These are phyloP conservation scores for Campoplex nolae DNA, from an alignment of 2,888 invertebrate genomes.

Conservation along the genomic window DNA sequence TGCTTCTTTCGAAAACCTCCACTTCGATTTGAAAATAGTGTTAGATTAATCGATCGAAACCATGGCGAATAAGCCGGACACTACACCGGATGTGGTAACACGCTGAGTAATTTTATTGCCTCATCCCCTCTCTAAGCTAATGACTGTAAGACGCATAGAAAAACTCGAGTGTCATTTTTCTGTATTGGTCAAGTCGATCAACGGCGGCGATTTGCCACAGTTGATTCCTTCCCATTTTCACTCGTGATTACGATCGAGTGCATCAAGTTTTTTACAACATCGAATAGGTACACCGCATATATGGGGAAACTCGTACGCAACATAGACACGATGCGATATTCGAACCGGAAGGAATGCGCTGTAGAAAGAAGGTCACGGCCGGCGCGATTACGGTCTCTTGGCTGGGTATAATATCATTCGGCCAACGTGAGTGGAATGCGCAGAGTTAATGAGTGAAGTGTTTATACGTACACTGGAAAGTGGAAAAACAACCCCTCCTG, in stretches of 20 bases:
- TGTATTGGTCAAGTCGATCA: slow-evolving; percentile 40
- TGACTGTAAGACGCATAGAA: slow-evolving; percentile 9
- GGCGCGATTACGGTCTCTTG: slow-evolving; percentile 65
- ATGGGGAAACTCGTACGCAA: slow-evolving; percentile 58
- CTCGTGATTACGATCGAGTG: slow-evolving; percentile 74
- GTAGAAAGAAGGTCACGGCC: slow-evolving; percentile 76
- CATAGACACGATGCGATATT: slow-evolving; percentile 64
- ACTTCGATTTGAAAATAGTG: slow-evolving; percentile 14
- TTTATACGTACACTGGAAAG: slow-evolving; percentile 28
- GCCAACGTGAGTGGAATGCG: slow-evolving; percentile 23
- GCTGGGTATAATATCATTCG: slow-evolving; percentile 26
- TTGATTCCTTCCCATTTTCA: slow-evolving; percentile 70
- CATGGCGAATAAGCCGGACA: slow-evolving; percentile 45
- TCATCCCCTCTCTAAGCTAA: not conserved
- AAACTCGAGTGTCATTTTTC: slow-evolving; percentile 7
- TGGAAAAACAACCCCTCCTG: slow-evolving; percentile 31
- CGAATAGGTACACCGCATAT: slow-evolving; percentile 62
- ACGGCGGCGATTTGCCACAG: slow-evolving; percentile 53
- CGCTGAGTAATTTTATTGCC: slow-evolving; percentile 36
- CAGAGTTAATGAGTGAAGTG: slow-evolving; percentile 8
- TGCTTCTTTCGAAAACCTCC: not conserved
- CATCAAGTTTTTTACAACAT: slow-evolving; percentile 65
- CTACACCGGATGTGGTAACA: slow-evolving; percentile 60
- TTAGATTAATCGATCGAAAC: slow-evolving; percentile 7
- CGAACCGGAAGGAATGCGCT: slow-evolving; percentile 69